phyloP scores from a whole-genome alignment of 2,113 vertebrate genomes.

The Psettodes erumei region DNA sequence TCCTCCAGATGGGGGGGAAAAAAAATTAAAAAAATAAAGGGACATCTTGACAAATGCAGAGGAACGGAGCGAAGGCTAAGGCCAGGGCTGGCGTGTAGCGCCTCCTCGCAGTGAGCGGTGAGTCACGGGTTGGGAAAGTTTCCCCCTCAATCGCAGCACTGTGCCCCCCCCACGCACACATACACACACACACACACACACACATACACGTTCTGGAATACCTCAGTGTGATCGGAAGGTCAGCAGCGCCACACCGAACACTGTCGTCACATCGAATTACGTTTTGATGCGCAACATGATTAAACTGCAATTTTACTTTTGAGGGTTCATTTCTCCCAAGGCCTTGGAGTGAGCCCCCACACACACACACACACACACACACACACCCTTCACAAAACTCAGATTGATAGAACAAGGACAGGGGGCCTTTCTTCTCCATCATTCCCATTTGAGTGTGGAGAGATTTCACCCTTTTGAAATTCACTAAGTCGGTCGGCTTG shows the following conservation, averaged over 20 bases:
- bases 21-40: constrained; percentile 27
- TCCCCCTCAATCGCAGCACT: not conserved
- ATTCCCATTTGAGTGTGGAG: constrained; percentile 48
- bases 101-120: constrained; percentile 39
- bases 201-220: constrained; percentile 22
- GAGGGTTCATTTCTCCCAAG: constrained; percentile 38
- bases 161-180: no score
- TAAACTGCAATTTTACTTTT: constrained; percentile 51
- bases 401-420: constrained; percentile 61
- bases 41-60: constrained; percentile 43
- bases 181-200: no score
- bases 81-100: constrained; percentile 8
- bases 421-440: constrained; percentile 45
- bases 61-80: constrained; percentile 16
- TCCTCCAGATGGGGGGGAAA: constrained; percentile 35
- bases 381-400: constrained; percentile 23
- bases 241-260: constrained; percentile 30
- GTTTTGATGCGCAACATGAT: constrained; percentile 44
- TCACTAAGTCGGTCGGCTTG: constrained; percentile 59
- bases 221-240: constrained; percentile 55
- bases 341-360: constrained; percentile 15
- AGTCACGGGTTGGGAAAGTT: constrained; percentile 34
- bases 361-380: no score
- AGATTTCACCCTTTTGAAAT: constrained; percentile 61
- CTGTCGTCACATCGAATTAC: constrained; percentile 39